Base-by-base conservation (phyloP, 2,113 vertebrate genomes). In the Carassius auratus region DNA sequence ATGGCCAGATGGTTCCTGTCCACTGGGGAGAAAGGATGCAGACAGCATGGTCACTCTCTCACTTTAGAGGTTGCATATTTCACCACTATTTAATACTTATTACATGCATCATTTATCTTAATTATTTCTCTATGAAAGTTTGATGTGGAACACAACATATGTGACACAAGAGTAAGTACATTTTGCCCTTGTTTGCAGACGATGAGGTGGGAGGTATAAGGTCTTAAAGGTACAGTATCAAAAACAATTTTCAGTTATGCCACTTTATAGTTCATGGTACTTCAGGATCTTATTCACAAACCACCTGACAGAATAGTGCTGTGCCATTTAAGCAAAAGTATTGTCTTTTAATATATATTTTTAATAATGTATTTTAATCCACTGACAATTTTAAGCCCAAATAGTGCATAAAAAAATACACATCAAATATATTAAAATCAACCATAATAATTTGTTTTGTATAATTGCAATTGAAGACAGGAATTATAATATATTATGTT, bases 31-130 rank as follows among this genome's bases (percentile, higher is more conserved):
- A 87, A 89, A 91, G 92, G 92, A 92, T 92, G 92, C 88, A 91
- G 91, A 93, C 93, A 94, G 75, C 88, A 92, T 92, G 93, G 92
- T 92, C 92, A 91, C 90, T 91, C 90, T 93, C 93, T 93, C 92
- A 91, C 90, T 94, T 93, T 94, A 91, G 92, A 93, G 93, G 91
- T 90, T 94, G 94, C 93, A 94, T 94, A 95, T 95, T 94, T 90
- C 88, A 84, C 90, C 92, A 92, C 93, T 94, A 94, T 94, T 94
- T 95, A 94, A 94, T 94, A 90, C 90, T 86, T 93, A 95, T 95
- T 95, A 95, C 94, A 95, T 94, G 94, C 93, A 94, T 94, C 93
- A 94, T 95, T 95, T 94, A 95, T 94, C 92, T 92, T 93, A 94
- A 95, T 95, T 94, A 95, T 94, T 94, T 94, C 94, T 93, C 92